A percentile compares a stretch with the other conserved stretches of the same genome.
Conservation (phyloP, 2,888 invertebrate species). For the Hoplodrina ambigua region DNA sequence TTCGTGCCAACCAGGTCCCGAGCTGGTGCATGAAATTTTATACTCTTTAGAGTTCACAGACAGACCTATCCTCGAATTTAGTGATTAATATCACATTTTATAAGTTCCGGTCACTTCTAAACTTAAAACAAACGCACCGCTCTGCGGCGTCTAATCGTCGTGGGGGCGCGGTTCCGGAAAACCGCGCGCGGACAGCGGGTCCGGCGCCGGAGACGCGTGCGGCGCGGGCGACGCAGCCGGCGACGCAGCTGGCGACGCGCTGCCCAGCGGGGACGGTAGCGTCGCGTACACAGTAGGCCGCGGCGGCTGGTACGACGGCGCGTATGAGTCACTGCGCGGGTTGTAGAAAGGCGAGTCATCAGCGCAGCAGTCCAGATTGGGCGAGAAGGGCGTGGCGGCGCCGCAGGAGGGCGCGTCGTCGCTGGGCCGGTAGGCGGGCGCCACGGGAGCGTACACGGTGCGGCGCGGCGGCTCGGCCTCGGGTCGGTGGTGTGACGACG, state of each 20-base stretch:
- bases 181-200: conserved; percentile 75
- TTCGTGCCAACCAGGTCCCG: conserved; percentile 70
- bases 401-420: conserved; percentile 89
- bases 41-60: conserved; percentile 64
- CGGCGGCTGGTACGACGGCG: conserved; percentile 88
- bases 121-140: conserved; percentile 53
- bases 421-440: conserved; percentile 86
- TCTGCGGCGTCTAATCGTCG: conserved; percentile 74
- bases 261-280: conserved; percentile 84
- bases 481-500: conserved; percentile 91
- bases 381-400: conserved; percentile 88
- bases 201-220: conserved; percentile 74
- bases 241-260: conserved; percentile 83
- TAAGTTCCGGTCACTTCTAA: conserved; percentile 58
- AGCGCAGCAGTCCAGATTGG: conserved; percentile 83
- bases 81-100: conserved; percentile 60
- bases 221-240: conserved; percentile 84
- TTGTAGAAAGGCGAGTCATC: conserved; percentile 89
- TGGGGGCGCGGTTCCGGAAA: conserved; percentile 74
- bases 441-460: conserved; percentile 87
- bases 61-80: conserved; percentile 58
- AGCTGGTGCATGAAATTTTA: conserved; percentile 68
- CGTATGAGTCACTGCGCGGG: conserved; percentile 88
- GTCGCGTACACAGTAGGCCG: conserved; percentile 88
- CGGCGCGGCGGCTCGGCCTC: conserved; percentile 90